Evolutionary conservation across 2,888 invertebrate genomes (phyloP), one percentile per base, ranked within the genome.

Genomic region (Archips crataeganus): DNA sequence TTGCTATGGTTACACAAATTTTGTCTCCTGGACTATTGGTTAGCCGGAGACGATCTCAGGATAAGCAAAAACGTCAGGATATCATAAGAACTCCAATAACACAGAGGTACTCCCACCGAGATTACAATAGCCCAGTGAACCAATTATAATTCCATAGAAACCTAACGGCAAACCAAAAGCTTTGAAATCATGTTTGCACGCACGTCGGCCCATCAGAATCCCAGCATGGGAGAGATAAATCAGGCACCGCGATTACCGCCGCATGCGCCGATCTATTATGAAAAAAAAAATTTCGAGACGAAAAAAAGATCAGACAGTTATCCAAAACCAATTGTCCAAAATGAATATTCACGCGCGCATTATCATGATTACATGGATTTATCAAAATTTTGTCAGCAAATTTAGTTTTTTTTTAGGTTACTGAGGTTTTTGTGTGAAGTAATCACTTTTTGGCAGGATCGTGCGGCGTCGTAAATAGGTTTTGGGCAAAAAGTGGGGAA

Each of bases 151-250:
- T 78, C 76, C 75, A 77, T 77, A 73, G 69, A 75, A 36, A 75
- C 57, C 71, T 83, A 84, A 84, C 84, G 84, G 84, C 76, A 79
- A 78, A 71, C 71, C 76, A 75, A 76, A 72, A 76, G 75, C 73
- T 73, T 74, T 75, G 75, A 78, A 79, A 78, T 77, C 75, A 76
- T 76, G 82, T 84, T 76, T 80, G 83, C 85, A 77, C 86, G 90
- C 88, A 88, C 90, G 86, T 81, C 80, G 77, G 70, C 74, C 81
- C 76, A 88, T 88, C 85, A 79, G 75, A 77, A 78, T 77, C 89
- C 59, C 88, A 90, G 87, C 89, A 82, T 84, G 88, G 79, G 83
- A 79, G 81, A 82, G 82, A 85, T 83, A 76, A 59, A 47, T 39
- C 60, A 54, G 42, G 60, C 69, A 36, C 45, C 60, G 60, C 74